A percentile compares a stretch with the other conserved stretches of the same genome.
Conservation (phyloP, 2,113 vertebrate genomes). For the Pseudorectes ferrugineus region DNA sequence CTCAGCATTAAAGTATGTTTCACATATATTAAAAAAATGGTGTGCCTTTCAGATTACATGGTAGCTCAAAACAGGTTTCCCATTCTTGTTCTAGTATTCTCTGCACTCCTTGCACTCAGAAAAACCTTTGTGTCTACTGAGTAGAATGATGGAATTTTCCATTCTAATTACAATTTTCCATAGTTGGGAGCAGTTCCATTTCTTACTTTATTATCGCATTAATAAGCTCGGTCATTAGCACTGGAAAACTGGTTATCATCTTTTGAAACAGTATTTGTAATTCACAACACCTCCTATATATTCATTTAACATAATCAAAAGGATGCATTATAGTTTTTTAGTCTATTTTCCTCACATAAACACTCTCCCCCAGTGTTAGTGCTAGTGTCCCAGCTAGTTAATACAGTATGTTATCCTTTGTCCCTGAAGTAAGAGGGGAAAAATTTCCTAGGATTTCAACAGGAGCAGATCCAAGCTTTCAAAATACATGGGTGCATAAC, state of each 20-base stretch:
- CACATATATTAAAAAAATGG: constrained; percentile 41
- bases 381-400: neutral
- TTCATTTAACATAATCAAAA: constrained; percentile 3
- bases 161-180: constrained; percentile 57
- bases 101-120: constrained; percentile 19
- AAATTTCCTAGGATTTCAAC: constrained; percentile 15
- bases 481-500: constrained; percentile 34
- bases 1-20: constrained; percentile 57
- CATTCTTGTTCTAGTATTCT: constrained; percentile 51
- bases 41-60: constrained; percentile 43
- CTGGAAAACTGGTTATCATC: constrained; percentile 47
- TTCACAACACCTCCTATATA: neutral
- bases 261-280: constrained; percentile 19
- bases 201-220: constrained; percentile 12
- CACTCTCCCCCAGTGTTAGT: neutral
- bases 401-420: neutral
- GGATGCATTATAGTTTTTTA: constrained; percentile 10
- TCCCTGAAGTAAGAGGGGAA: neutral
- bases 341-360: constrained; percentile 9
- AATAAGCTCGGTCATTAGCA: constrained; percentile 13
- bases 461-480: constrained; percentile 17
- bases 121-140: constrained; percentile 46
- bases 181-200: constrained; percentile 24
- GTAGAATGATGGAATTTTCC: constrained; percentile 55
- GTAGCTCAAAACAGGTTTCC: constrained; percentile 57